Conservation (phyloP, 2,113 vertebrate species). For the Motacilla tschutschensis region DNA sequence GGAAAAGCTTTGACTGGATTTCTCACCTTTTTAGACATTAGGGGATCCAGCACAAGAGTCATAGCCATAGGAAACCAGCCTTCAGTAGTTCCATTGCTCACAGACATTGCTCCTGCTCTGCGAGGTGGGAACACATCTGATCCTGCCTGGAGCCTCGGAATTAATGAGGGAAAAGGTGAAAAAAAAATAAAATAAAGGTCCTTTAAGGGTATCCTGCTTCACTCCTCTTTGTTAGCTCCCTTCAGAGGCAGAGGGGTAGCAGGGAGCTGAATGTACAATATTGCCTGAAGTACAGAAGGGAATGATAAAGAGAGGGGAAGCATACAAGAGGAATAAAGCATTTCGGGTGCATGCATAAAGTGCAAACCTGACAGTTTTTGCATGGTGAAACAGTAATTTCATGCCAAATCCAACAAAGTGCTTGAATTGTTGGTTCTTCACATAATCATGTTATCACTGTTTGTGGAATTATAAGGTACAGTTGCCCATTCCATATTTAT, state of each 20-base stretch:
- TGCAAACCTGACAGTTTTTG: background rate
- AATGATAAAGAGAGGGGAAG: background rate
- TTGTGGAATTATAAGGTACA: background rate
- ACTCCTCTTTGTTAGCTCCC: background rate
- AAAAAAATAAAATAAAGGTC: background rate
- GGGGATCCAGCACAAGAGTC: constrained; percentile 20
- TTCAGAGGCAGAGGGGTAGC: background rate
- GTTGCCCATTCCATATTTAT: background rate
- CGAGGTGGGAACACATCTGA: background rate
- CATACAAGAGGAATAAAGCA: background rate
- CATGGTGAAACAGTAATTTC: background rate
- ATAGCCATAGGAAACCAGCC: constrained; percentile 21
- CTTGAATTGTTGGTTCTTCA: background rate
- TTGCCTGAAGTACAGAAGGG: background rate
- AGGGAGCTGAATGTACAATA: background rate
- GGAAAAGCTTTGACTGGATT: constrained; percentile 39
- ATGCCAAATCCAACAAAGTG: background rate
- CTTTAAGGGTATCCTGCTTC: background rate
- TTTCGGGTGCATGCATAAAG: background rate
- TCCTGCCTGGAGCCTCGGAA: background rate
- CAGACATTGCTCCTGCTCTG: background rate
- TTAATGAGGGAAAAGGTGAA: background rate
- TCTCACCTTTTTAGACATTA: constrained; percentile 38
- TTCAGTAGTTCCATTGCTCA: constrained; percentile 56
- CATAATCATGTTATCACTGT: background rate